These are phyloP conservation scores for Oryzias woworae DNA, from an alignment of 2,113 vertebrate genomes.

Conservation along the genomic window DNA sequence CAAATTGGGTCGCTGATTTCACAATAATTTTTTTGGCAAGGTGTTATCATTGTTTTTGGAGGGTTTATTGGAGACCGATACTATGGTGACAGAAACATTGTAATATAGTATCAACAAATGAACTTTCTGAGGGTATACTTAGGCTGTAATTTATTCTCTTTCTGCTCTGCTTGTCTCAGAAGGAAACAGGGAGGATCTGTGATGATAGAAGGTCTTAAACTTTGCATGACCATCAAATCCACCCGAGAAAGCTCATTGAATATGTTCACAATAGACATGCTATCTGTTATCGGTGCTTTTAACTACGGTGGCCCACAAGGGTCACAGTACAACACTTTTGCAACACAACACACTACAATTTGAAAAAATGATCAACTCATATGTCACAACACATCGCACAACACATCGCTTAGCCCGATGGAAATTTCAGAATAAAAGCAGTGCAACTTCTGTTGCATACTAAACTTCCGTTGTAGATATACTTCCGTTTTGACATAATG, in stretches of 20 bases:
- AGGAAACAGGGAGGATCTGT: conserved; percentile 64
- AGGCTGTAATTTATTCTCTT: conserved; percentile 55
- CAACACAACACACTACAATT: too few species aligned
- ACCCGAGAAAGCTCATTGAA: conserved; percentile 56
- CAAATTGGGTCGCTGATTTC: conserved; percentile 42
- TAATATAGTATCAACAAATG: conserved; percentile 35
- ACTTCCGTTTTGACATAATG: too few species aligned
- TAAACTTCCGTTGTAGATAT: too few species aligned
- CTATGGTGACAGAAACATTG: conserved; percentile 44
- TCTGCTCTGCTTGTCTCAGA: conserved; percentile 24
- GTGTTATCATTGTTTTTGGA: background rate
- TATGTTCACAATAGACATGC: conserved; percentile 56
- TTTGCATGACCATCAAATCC: conserved; percentile 55
- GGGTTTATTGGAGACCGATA: background rate
- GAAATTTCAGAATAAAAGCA: too few species aligned
- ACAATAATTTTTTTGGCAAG: conserved; percentile 35
- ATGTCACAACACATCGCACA: too few species aligned
- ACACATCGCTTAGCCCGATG: too few species aligned
- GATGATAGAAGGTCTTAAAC: conserved; percentile 65
- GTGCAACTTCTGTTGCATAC: too few species aligned
- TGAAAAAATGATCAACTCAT: too few species aligned
- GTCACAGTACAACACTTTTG: too few species aligned
- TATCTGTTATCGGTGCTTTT: conserved; percentile 48
- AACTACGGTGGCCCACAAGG: background rate
- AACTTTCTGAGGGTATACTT: conserved; percentile 23